Evolutionary conservation across 2,888 invertebrate species (phyloP), one percentile per base, ranked within the genome.

Genomic region (Pristionchus entomophagus): DNA sequence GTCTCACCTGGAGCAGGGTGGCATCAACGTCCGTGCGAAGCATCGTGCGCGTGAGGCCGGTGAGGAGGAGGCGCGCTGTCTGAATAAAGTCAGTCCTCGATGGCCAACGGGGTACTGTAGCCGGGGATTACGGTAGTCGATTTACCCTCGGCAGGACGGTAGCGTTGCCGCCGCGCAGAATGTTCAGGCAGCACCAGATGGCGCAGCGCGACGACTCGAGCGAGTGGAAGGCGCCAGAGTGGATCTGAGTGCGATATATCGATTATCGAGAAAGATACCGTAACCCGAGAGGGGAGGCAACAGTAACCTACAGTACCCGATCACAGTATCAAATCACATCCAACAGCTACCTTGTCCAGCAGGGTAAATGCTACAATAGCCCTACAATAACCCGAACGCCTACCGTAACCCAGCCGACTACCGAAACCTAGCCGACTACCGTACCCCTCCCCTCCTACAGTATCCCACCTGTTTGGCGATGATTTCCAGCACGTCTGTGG

Each of bases 391-490:
- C n/a, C 26, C 59, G 49, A 49, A 8, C 49, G 8, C 10, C 49
- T 49, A 49, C 49, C 49, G 49, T 49, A 49, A 8, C 17, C 49
- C 49, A 2, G 12, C 26, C n/a, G 29, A 65, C 65, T 29, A 65
- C 22, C 12, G 51, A n/a, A 29, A n/a, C 59, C 59, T 26, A 29
- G 1, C n/a, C 59, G 29, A 17, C 62, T 65, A 65, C 62, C 32
- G 62, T 65, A 65, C 59, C 26, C 59, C 59, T 65, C 12, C n/a
- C n/a, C n/a, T 65, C 12, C 3, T 69, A 38, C 73, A 35, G n/a
- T 73, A 73, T 59, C n/a, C n/a, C n/a, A 59, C 82, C 82, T 82
- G 82, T 29, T 59, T 49, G 8, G 82, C 82, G 49, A 82, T 82
- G 35, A n/a, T 22, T 17, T 82, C 82, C 8, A 82, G n/a, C 3